phyloP scores from a whole-genome alignment of 2,797 vertebrate genomes.

The Diglossa cyanea region DNA sequence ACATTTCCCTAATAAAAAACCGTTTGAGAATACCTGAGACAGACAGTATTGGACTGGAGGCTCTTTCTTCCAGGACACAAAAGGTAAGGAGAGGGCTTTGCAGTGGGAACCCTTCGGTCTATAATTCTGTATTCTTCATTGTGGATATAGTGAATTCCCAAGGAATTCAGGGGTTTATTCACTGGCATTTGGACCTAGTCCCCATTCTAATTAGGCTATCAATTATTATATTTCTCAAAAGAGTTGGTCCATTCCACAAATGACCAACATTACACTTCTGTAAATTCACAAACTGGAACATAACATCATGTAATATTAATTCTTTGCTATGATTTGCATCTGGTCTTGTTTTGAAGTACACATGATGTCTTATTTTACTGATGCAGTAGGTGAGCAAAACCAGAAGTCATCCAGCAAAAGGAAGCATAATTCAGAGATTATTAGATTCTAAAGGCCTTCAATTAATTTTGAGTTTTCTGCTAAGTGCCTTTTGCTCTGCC shows the following conservation, averaged over 20 bases:
- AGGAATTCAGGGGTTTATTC: background rate
- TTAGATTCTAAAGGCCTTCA: background rate
- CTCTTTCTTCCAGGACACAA: background rate
- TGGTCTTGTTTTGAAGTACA: background rate
- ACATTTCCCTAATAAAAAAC: background rate
- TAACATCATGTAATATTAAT: background rate
- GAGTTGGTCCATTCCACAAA: background rate
- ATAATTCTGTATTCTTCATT: background rate
- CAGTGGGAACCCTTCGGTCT: fast-evolving
- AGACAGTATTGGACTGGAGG: background rate
- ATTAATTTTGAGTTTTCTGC: background rate
- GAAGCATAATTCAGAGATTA: background rate
- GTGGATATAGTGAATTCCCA: background rate
- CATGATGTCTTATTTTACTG: background rate
- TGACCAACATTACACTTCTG: background rate
- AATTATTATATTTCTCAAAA: background rate
- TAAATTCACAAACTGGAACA: background rate
- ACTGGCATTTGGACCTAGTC: background rate
- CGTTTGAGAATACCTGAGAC: background rate
- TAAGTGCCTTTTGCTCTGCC: background rate
- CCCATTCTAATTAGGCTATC: background rate
- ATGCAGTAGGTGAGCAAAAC: background rate
- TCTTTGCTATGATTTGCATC: background rate
- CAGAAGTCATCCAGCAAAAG: background rate
- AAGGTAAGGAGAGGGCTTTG: background rate